These are phyloP conservation scores for Eupithecia inturbata DNA, from an alignment of 2,888 invertebrate genomes.

Conservation along the genomic window DNA sequence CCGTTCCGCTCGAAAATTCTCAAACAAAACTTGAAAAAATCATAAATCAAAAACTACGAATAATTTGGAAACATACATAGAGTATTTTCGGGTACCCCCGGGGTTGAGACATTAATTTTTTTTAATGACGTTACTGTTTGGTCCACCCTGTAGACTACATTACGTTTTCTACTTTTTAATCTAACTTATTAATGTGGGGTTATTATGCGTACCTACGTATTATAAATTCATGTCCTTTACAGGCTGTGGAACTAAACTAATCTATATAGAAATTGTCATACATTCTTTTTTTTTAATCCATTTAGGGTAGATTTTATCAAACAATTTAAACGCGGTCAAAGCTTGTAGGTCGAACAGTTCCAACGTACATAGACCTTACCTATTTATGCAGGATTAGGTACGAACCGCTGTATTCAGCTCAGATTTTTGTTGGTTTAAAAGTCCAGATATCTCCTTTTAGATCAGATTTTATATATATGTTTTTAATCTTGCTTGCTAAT, in stretches of 20 bases:
- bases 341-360: not conserved
- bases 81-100: too few relatives aligned
- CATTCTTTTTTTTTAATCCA: not conserved
- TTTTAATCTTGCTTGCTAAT: not conserved
- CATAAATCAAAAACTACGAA: too few relatives aligned
- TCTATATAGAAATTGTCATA: not conserved
- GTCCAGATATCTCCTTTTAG: not conserved
- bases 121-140: too few relatives aligned
- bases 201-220: not conserved
- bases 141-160: too few relatives aligned
- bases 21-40: too few relatives aligned
- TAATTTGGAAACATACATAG: too few relatives aligned
- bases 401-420: not conserved
- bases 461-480: not conserved
- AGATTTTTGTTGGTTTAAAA: not conserved
- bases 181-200: not conserved
- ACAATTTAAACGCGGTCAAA: not conserved
- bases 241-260: not conserved
- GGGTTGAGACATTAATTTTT: too few relatives aligned
- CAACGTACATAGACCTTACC: not conserved
- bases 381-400: not conserved
- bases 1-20: too few relatives aligned
- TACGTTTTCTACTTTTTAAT: not conserved
- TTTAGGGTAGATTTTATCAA: not conserved
- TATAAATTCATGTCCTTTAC: not conserved